These are phyloP conservation scores for Physocephala rufipes DNA, from an alignment of 2,888 invertebrate genomes.

Conservation along the genomic window DNA sequence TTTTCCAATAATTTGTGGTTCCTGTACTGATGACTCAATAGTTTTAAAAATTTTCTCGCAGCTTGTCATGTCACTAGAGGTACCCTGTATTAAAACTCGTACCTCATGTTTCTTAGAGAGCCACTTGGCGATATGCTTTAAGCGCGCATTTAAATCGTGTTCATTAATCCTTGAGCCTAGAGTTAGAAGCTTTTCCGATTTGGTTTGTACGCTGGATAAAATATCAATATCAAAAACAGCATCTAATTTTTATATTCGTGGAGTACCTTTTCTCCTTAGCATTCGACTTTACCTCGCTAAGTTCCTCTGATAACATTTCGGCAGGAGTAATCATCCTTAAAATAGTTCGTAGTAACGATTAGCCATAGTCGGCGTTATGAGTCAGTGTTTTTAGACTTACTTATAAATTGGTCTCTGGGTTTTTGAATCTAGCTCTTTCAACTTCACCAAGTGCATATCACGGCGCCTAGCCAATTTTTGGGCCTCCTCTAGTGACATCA, in stretches of 20 bases:
- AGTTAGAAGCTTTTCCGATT: constrained; percentile 73
- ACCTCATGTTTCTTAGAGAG: constrained; percentile 75
- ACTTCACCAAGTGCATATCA: constrained; percentile 75
- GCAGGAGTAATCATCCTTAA: constrained; percentile 72
- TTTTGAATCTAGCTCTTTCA: constrained; percentile 74
- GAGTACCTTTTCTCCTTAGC: constrained; percentile 28
- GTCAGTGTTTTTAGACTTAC: constrained; percentile 51
- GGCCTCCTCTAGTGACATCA: constrained; percentile 75
- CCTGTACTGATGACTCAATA: constrained; percentile 68
- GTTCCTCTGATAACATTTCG: constrained; percentile 73
- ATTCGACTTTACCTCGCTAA: constrained; percentile 31
- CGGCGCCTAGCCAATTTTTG: constrained; percentile 74
- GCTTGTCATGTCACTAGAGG: constrained; percentile 47
- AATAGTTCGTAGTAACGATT: neutral
- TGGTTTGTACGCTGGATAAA: constrained; percentile 58
- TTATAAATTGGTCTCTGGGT: constrained; percentile 76
- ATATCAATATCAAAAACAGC: neutral
- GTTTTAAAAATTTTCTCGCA: constrained; percentile 69
- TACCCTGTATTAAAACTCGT: constrained; percentile 57
- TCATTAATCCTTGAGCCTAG: constrained; percentile 72
- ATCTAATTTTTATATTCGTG: neutral
- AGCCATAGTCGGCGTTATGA: neutral
- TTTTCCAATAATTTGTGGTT: constrained; percentile 66
- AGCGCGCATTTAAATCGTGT: constrained; percentile 73
- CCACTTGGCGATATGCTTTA: constrained; percentile 75